phyloP scores from a whole-genome alignment of 2,797 vertebrate genomes.

The Thalassophryne amazonica region DNA sequence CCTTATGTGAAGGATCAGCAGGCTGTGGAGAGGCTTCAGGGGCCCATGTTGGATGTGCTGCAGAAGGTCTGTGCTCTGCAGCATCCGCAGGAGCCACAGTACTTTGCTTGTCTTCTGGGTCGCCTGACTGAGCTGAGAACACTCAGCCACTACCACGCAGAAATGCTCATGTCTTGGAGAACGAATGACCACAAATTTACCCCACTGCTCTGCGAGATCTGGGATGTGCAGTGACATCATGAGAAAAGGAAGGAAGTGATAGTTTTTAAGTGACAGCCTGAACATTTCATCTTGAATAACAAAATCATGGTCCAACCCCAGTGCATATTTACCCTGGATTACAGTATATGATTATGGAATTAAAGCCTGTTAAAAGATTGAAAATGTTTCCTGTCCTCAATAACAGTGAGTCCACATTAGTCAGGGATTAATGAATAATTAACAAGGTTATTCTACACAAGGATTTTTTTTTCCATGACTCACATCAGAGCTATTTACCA shows the following conservation, averaged over 20 bases:
- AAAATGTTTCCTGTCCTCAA: background rate
- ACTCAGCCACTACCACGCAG: conserved; percentile 92
- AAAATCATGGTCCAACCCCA: background rate
- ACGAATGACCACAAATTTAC: conserved; percentile 95
- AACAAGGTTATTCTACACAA: conserved; percentile 1
- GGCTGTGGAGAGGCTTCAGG: conserved; percentile 92
- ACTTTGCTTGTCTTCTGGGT: conserved; percentile 94
- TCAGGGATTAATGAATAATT: background rate
- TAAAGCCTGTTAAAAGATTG: too few relatives aligned
- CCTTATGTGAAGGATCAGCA: conserved; percentile 90
- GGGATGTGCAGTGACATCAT: conserved; percentile 90
- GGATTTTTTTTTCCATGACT: background rate
- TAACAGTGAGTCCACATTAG: background rate
- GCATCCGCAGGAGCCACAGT: conserved; percentile 89
- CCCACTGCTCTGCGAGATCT: conserved; percentile 96
- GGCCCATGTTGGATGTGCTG: conserved; percentile 87
- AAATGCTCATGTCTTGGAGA: conserved; percentile 97
- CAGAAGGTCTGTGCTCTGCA: conserved; percentile 88
- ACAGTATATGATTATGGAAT: conserved; percentile 3
- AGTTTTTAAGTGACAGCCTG: background rate
- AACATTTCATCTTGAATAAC: conserved; percentile 23
- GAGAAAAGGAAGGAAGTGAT: background rate
- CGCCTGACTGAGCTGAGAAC: conserved; percentile 93
- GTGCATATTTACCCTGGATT: conserved; percentile 20
- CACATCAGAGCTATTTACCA: background rate